These are phyloP conservation scores for Montipora capitata DNA, from an alignment of 92 coral and sea anemone species.

Conservation along the genomic window DNA sequence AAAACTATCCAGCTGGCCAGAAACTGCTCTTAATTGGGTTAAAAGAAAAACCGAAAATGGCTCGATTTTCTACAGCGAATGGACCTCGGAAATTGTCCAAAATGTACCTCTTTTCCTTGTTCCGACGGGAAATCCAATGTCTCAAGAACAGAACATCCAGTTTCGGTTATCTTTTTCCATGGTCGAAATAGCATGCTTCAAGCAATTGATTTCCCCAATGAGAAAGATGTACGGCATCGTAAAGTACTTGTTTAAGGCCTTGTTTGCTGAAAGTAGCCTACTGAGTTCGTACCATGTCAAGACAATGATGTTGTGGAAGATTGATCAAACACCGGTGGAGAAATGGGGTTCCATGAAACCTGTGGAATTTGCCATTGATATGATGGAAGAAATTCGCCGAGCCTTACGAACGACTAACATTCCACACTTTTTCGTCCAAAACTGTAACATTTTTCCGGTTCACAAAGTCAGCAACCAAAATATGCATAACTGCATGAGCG, in stretches of 20 bases:
- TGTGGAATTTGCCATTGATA: constrained; percentile 23
- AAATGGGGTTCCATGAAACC: constrained; percentile 35
- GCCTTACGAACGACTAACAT: constrained; percentile 25
- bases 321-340: constrained; percentile 30
- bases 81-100: constrained; percentile 13
- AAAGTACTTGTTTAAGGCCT: constrained; percentile 43
- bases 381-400: constrained; percentile 35
- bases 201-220: constrained; percentile 36
- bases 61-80: background rate
- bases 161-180: constrained; percentile 64
- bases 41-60: no score
- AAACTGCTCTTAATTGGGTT: constrained; percentile 31
- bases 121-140: constrained; percentile 58
- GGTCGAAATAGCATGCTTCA: constrained; percentile 54
- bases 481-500: constrained; percentile 11
- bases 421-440: constrained; percentile 50
- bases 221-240: constrained; percentile 50
- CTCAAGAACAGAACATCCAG: constrained; percentile 26
- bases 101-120: constrained; percentile 49
- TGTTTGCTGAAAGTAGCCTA: constrained; percentile 38
- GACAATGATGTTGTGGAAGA: constrained; percentile 67
- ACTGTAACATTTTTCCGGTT: constrained; percentile 57
- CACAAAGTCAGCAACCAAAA: constrained; percentile 41
- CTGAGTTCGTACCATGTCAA: constrained; percentile 59
- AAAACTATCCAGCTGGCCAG: constrained; percentile 54